phyloP scores from a whole-genome alignment of 1,140 invertebrate genomes.

The Drosophila sulfurigaster region DNA sequence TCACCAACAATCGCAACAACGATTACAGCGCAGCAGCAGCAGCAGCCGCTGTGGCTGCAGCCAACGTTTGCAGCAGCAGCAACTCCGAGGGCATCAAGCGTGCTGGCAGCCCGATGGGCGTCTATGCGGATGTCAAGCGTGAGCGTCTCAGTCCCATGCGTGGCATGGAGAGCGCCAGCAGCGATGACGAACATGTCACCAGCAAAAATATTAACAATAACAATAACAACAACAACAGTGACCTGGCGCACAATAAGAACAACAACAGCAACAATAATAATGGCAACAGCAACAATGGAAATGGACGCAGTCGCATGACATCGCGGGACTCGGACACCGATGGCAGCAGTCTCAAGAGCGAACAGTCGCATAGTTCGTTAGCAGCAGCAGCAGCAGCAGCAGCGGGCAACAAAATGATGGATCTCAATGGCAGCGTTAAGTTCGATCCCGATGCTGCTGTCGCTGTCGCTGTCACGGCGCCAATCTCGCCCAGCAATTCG shows the following conservation, averaged over 20 bases:
- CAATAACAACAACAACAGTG: slow-evolving; percentile 61
- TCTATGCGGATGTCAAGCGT: slow-evolving; percentile 75
- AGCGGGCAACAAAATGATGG: slow-evolving; percentile 58
- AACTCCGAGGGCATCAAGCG: slow-evolving; percentile 62
- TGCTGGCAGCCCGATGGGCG: slow-evolving; percentile 69
- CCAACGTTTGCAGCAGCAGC: slow-evolving; percentile 49
- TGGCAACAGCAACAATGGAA: slow-evolving; percentile 51
- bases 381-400: slow-evolving; percentile 20
- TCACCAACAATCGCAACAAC: slow-evolving; percentile 71
- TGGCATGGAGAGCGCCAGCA: slow-evolving; percentile 55
- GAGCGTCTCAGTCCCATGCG: slow-evolving; percentile 70
- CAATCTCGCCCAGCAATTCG: slow-evolving; percentile 42
- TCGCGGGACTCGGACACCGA: slow-evolving; percentile 81
- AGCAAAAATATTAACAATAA: slow-evolving; percentile 40
- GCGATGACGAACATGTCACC: slow-evolving; percentile 65
- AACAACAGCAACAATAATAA: slow-evolving; percentile 49
- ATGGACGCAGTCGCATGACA: slow-evolving; percentile 72
- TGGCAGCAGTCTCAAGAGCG: slow-evolving; percentile 73
- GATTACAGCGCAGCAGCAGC: slow-evolving; percentile 54
- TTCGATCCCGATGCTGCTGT: slow-evolving; percentile 45
- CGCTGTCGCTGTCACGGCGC: background rate
- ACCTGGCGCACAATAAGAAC: slow-evolving; percentile 75
- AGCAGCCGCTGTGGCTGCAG: background rate
- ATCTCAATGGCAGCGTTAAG: slow-evolving; percentile 76
- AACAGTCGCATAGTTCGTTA: slow-evolving; percentile 53